Percentiles rank a stretch among this genome's conserved stretches.
These are phyloP conservation scores for Volucella zonaria DNA, from an alignment of 2,888 invertebrate genomes.

Conservation along the genomic window DNA sequence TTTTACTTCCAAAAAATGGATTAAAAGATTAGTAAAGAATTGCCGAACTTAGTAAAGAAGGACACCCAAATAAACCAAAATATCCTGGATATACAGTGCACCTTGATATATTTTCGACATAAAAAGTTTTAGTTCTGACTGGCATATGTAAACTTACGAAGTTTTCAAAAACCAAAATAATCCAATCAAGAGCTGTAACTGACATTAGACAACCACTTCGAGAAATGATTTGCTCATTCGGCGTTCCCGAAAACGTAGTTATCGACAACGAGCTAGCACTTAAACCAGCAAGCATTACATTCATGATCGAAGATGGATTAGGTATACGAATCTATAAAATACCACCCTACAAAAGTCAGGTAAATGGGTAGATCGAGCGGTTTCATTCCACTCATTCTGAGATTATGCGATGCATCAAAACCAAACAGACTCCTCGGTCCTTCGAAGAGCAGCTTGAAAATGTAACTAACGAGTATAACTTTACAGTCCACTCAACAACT, in stretches of 20 bases:
- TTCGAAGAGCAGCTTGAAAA: slow-evolving; percentile 17
- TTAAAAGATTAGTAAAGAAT: slow-evolving; percentile 46
- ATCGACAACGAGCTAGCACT: slow-evolving; percentile 12
- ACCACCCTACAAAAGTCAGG: too few species aligned
- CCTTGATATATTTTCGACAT: slow-evolving; percentile 7
- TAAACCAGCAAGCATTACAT: slow-evolving; percentile 14
- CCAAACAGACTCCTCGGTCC: slow-evolving; percentile 5
- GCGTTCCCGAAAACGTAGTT: too few species aligned
- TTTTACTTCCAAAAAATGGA: slow-evolving; percentile 54
- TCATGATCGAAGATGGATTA: slow-evolving; percentile 13
- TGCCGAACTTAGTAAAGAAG: slow-evolving; percentile 42
- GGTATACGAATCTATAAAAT: too few species aligned
- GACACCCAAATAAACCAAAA: slow-evolving; percentile 33
- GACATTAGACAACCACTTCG: neutral
- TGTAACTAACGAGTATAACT: slow-evolving; percentile 9
- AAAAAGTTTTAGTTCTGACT: too few species aligned
- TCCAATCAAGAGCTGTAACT: slow-evolving; percentile 12
- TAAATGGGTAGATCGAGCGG: too few species aligned
- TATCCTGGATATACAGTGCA: slow-evolving; percentile 21
- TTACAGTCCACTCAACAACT: slow-evolving; percentile 1
- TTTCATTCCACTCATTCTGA: neutral
- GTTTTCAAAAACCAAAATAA: slow-evolving; percentile 26
- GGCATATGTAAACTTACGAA: slow-evolving; percentile 33
- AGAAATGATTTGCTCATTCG: too few species aligned
- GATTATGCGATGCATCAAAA: slow-evolving; percentile 22